Conservation (phyloP, 2,888 invertebrate genomes). For the Formica aserva region DNA sequence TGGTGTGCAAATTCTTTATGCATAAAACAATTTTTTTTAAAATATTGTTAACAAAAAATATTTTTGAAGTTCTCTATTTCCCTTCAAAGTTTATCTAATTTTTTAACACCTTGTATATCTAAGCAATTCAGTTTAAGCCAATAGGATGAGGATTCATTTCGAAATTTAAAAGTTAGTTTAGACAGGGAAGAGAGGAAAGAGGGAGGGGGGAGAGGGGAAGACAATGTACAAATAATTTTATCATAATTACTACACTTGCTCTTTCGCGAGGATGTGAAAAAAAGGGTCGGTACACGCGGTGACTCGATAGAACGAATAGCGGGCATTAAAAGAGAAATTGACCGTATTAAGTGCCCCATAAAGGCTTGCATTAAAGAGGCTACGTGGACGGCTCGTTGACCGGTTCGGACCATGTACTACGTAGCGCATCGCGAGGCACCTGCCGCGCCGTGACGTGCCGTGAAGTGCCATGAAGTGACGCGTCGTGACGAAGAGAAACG, state of each 20-base stretch:
- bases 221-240: not conserved
- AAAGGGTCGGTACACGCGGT: constrained; percentile 61
- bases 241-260: not conserved
- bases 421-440: constrained; percentile 74
- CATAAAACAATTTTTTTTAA: not conserved
- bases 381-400: constrained; percentile 70
- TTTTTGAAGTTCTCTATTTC: too few relatives aligned
- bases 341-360: constrained; percentile 78
- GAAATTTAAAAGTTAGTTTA: not conserved
- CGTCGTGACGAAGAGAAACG: constrained; percentile 33
- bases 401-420: constrained; percentile 63
- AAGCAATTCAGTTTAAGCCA: not conserved
- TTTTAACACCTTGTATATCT: too few relatives aligned
- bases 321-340: constrained; percentile 80
- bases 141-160: not conserved
- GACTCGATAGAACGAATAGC: constrained; percentile 72
- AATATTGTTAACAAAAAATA: too few relatives aligned
- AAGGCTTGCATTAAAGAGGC: constrained; percentile 80
- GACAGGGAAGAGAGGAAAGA: not conserved
- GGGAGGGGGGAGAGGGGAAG: not conserved
- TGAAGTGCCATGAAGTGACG: constrained; percentile 24
- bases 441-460: constrained; percentile 61
- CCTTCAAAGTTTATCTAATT: too few relatives aligned
- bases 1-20: not conserved
- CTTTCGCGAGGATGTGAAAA: constrained; percentile 10